A percentile compares a stretch with the other conserved stretches of the same genome.
phyloP scores from a whole-genome alignment of 2,113 vertebrate species.

The Ceyx margarethae region DNA sequence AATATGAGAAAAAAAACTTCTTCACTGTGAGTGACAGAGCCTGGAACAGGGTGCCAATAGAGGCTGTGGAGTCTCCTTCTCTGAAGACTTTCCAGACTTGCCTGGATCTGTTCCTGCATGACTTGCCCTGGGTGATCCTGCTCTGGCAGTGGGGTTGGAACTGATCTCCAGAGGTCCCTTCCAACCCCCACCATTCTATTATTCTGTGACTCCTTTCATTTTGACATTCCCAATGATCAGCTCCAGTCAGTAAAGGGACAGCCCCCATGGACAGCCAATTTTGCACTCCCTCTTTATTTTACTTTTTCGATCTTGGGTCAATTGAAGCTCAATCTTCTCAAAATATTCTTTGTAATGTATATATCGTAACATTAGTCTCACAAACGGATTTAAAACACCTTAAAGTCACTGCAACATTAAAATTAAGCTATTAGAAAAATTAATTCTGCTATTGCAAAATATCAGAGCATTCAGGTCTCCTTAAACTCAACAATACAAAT shows the following conservation, averaged over 20 bases:
- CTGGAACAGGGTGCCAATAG: no score
- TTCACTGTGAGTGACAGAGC: no score
- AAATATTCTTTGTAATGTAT: background rate
- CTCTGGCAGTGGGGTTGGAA: no score
- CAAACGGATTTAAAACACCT: background rate
- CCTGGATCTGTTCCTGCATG: no score
- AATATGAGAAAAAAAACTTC: no score
- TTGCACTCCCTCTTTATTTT: background rate
- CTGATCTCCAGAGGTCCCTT: no score
- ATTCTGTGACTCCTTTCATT: background rate
- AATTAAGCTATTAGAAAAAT: background rate
- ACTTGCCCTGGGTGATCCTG: no score
- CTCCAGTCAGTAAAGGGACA: background rate
- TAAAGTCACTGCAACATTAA: background rate
- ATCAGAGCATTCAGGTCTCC: background rate
- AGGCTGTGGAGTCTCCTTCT: no score
- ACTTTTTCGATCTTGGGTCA: background rate
- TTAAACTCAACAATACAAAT: background rate
- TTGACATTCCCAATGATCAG: background rate
- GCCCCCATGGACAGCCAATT: accelerated
- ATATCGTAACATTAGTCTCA: background rate
- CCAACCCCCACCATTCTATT: no score
- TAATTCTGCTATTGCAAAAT: background rate
- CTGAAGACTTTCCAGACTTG: no score
- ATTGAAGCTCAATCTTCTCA: background rate